phyloP scores from a whole-genome alignment of 2,797 vertebrate species.

The Triplophysa bombifrons region DNA sequence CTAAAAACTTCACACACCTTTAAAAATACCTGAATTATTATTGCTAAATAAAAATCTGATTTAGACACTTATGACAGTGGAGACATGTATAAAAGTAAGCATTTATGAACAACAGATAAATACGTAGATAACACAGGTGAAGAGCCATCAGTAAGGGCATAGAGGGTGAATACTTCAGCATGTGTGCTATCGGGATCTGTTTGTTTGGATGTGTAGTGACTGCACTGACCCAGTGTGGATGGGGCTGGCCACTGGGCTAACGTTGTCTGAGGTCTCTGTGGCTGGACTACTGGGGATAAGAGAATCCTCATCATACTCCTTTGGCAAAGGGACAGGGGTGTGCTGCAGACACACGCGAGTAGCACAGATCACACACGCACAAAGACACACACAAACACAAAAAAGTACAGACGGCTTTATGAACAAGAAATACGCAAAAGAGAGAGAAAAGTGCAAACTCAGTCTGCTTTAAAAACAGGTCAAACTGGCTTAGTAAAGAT shows the following conservation, averaged over 20 bases:
- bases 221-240: constrained; percentile 94
- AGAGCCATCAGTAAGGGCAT: constrained; percentile 6
- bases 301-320: constrained; percentile 95
- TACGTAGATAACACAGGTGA: constrained; percentile 43
- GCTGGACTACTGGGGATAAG: constrained; percentile 97
- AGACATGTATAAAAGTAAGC: constrained; percentile 48
- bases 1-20: not conserved
- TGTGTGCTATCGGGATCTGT: not conserved
- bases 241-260: constrained; percentile 96
- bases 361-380: constrained; percentile 44
- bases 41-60: not conserved
- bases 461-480: not conserved
- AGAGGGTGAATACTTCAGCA: not conserved
- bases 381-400: constrained; percentile 18
- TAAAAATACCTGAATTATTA: not conserved
- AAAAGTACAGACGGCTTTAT: constrained; percentile 43
- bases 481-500: not conserved
- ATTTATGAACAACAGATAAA: constrained; percentile 47
- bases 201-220: constrained; percentile 2
- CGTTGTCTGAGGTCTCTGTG: constrained; percentile 98
- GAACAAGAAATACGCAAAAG: constrained; percentile 38
- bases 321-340: constrained; percentile 81
- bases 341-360: constrained; percentile 67
- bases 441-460: constrained; percentile 3
- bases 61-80: constrained; percentile 25